Percentiles rank a stretch among this genome's conserved stretches.
These are phyloP conservation scores for Caranx ignobilis DNA, from an alignment of 2,113 vertebrate genomes.

Conservation along the genomic window DNA sequence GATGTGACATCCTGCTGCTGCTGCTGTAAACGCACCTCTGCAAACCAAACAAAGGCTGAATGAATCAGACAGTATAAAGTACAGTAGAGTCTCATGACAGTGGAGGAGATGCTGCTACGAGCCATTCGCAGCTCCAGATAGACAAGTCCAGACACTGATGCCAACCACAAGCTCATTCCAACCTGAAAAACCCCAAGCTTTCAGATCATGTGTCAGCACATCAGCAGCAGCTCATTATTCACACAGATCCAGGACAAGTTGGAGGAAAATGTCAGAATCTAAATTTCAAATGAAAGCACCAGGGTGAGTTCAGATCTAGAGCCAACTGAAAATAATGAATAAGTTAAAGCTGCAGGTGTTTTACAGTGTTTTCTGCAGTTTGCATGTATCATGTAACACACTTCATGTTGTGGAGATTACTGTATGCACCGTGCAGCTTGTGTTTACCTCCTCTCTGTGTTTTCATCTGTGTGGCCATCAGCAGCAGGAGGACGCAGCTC, in stretches of 20 bases:
- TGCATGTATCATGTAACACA: background rate
- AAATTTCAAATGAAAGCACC: background rate
- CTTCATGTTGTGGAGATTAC: too few species aligned
- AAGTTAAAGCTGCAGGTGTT: too few species aligned
- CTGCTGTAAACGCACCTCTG: background rate
- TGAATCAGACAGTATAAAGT: background rate
- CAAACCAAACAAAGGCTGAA: constrained; percentile 9
- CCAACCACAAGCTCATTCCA: constrained; percentile 47
- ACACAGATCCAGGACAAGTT: background rate
- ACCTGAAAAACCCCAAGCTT: background rate
- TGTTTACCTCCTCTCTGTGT: constrained; percentile 47
- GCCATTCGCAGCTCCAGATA: constrained; percentile 32
- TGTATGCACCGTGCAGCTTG: background rate
- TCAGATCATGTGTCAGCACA: constrained; percentile 29
- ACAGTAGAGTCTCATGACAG: background rate
- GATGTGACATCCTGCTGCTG: background rate
- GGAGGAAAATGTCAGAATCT: background rate
- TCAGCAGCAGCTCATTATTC: background rate
- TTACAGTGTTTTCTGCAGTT: background rate
- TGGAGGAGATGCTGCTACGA: constrained; percentile 18
- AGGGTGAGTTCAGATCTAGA: too few species aligned
- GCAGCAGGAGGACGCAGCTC: constrained; percentile 56
- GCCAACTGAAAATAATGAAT: too few species aligned
- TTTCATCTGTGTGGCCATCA: background rate
- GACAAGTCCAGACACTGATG: constrained; percentile 63